phyloP scores from a whole-genome alignment of 2,113 vertebrate species.

The Hippolais icterina region DNA sequence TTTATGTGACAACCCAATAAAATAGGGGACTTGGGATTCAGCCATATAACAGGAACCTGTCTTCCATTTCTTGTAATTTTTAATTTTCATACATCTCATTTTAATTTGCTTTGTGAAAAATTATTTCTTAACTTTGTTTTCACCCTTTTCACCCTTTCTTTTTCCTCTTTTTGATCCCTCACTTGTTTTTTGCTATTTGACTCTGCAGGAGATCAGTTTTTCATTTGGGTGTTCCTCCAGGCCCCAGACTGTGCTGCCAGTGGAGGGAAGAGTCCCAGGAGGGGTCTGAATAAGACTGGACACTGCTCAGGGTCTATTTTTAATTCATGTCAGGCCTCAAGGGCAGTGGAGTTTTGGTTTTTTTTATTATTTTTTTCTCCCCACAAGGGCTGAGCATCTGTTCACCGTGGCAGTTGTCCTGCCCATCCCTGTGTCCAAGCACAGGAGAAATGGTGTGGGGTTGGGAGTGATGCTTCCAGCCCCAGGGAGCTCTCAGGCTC shows the following conservation, averaged over 20 bases:
- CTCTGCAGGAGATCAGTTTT: background rate
- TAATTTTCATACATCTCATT: background rate
- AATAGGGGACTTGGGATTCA: background rate
- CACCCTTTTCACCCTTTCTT: background rate
- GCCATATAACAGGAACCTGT: background rate
- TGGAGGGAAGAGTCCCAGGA: background rate
- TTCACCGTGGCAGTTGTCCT: background rate
- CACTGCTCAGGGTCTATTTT: background rate
- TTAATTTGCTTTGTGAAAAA: background rate
- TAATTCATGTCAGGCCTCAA: background rate
- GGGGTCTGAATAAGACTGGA: background rate
- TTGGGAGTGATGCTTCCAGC: background rate
- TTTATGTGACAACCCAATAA: background rate
- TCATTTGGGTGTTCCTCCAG: background rate
- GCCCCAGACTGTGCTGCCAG: background rate
- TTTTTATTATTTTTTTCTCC: background rate
- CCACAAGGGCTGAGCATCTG: background rate
- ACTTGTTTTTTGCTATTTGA: background rate
- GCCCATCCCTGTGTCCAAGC: background rate
- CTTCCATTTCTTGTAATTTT: background rate
- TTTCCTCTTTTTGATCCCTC: no score
- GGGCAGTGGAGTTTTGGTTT: background rate
- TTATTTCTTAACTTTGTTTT: background rate
- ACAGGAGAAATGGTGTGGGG: background rate
- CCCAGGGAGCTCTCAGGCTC: background rate